Evolutionary conservation across 2,888 invertebrate genomes (phyloP).

Genomic region (Drosophila helvetica): DNA sequence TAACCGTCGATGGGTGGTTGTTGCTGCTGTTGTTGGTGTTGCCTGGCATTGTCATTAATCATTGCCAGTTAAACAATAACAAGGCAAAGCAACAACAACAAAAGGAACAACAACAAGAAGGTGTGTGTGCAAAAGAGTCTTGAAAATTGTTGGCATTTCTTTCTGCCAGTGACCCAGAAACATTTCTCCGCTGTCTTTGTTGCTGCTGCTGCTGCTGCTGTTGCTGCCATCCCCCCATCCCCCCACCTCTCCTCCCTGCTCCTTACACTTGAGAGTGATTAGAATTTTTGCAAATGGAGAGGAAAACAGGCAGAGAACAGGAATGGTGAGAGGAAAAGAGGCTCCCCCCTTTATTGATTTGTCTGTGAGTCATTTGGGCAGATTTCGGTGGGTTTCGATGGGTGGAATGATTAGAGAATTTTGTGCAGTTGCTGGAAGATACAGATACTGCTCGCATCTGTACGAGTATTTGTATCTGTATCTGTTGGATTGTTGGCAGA

Average conservation of each 20-base stretch:
- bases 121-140: constrained; percentile 44
- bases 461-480: neutral
- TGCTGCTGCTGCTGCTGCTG: constrained; percentile 7
- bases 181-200: constrained; percentile 33
- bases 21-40: constrained; percentile 18
- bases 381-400: neutral
- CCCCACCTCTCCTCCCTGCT: neutral
- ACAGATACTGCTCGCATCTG: neutral
- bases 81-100: constrained; percentile 33
- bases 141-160: constrained; percentile 58
- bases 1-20: constrained; percentile 29
- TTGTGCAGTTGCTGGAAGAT: neutral
- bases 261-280: constrained; percentile 35
- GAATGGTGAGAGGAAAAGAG: neutral
- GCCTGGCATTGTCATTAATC: constrained; percentile 63
- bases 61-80: constrained; percentile 55
- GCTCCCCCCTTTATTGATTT: constrained; percentile 32
- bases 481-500: neutral
- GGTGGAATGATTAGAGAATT: neutral
- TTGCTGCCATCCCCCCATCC: no score
- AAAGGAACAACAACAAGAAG: constrained; percentile 30
- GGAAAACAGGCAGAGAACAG: constrained; percentile 4
- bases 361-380: constrained; percentile 21
- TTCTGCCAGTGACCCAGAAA: constrained; percentile 72
- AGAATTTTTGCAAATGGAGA: constrained; percentile 29